Conservation (phyloP, 1,140 invertebrate species). For the Tetramorium simillimum region DNA sequence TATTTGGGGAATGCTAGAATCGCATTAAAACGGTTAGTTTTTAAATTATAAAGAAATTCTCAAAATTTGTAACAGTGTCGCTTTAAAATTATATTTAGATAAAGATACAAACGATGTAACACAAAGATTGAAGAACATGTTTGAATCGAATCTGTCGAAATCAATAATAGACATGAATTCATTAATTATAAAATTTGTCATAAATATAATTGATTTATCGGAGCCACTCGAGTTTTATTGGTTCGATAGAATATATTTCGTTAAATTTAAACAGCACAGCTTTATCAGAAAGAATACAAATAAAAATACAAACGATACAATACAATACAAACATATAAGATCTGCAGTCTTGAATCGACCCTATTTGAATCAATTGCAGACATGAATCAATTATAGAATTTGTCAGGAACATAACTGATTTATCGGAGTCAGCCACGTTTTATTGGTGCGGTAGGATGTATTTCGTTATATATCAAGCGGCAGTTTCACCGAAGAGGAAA, state of each 20-base stretch:
- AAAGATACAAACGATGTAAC: neutral
- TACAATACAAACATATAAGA: neutral
- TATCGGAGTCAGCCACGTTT: slow-evolving; percentile 43
- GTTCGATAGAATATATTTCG: slow-evolving; percentile 40
- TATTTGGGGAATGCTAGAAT: neutral
- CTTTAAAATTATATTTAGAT: neutral
- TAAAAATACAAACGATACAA: neutral
- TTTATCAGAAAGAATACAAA: neutral
- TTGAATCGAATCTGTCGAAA: neutral
- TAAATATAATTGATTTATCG: slow-evolving; percentile 57
- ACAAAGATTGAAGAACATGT: neutral
- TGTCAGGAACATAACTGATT: slow-evolving; percentile 51
- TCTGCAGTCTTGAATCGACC: neutral
- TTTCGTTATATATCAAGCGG: slow-evolving; percentile 51
- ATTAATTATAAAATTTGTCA: slow-evolving; percentile 50
- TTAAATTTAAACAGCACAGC: neutral
- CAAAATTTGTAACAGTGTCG: neutral
- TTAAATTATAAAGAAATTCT: neutral
- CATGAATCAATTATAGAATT: slow-evolving; percentile 40
- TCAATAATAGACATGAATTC: neutral
- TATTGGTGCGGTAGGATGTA: slow-evolving; percentile 48
- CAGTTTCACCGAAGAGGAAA: neutral
- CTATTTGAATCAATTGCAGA: neutral
- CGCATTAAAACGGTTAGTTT: neutral
- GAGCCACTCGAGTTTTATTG: slow-evolving; percentile 50